Conservation (phyloP, 1,140 invertebrate genomes). For the Helicoverpa zea region DNA sequence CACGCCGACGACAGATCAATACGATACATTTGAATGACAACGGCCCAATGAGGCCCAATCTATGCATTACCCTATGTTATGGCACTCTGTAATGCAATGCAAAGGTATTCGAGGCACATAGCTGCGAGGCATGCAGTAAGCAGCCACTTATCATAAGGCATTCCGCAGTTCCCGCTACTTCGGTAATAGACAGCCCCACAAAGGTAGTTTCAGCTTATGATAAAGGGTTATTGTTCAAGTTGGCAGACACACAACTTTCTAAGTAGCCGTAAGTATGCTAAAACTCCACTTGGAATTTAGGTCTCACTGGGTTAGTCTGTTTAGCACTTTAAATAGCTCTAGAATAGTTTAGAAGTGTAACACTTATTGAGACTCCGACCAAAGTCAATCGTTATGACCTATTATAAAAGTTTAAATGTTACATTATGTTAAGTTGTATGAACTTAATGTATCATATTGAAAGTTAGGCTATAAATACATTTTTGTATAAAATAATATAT, state of each 20-base stretch:
- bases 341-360: neutral
- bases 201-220: constrained; percentile 2
- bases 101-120: no score
- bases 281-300: constrained; percentile 14
- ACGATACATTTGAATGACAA: no score
- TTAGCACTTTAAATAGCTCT: constrained; percentile 1
- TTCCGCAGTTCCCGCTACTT: neutral
- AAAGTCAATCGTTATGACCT: neutral
- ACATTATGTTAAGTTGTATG: no score
- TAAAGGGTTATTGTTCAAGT: constrained; percentile 24
- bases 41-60: no score
- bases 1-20: no score
- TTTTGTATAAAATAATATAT: no score
- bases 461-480: no score
- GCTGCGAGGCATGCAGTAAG: no score
- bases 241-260: constrained; percentile 26
- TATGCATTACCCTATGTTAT: no score
- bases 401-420: no score
- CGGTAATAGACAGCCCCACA: neutral
- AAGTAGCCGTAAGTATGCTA: constrained; percentile 27
- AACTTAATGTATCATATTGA: no score
- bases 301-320: constrained; percentile 1
- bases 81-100: no score
- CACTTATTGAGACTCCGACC: neutral
- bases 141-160: neutral